Percentiles rank a stretch among this genome's conserved stretches.
These are phyloP conservation scores for Acanthococcus lagerstroemiae DNA, from an alignment of 2,888 invertebrate genomes.

Conservation along the genomic window DNA sequence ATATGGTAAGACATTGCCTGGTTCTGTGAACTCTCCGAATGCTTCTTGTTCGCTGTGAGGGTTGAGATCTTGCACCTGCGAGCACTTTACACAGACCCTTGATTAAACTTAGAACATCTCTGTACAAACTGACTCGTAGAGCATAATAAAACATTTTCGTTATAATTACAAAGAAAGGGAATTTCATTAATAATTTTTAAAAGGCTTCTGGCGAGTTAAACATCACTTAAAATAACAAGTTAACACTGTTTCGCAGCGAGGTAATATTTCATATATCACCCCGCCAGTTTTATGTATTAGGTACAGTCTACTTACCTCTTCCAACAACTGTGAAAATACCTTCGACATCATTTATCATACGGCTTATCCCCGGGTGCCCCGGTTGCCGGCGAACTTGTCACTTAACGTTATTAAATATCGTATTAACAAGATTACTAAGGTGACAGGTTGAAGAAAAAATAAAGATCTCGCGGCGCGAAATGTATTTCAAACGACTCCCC, in stretches of 20 bases:
- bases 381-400: slow-evolving; percentile 27
- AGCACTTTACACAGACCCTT: no score
- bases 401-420: slow-evolving; percentile 28
- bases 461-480: no score
- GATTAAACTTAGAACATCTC: no score
- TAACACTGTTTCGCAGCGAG: slow-evolving; percentile 18
- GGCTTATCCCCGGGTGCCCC: slow-evolving; percentile 12
- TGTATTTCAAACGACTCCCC: no score
- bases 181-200: slow-evolving; percentile 17
- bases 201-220: background rate
- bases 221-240: slow-evolving; percentile 25
- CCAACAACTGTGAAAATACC: slow-evolving; percentile 11
- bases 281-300: no score
- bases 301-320: background rate
- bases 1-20: no score
- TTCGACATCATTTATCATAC: slow-evolving; percentile 25
- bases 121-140: no score
- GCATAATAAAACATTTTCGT: no score
- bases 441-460: slow-evolving; percentile 17
- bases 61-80: no score
- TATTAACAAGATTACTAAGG: slow-evolving; percentile 20
- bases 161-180: no score
- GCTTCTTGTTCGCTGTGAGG: no score
- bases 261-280: slow-evolving; percentile 21
- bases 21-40: no score